A percentile compares a stretch with the other conserved stretches of the same genome.
These are phyloP conservation scores for Odontothrips loti DNA, from an alignment of 2,888 invertebrate species.

Conservation along the genomic window DNA sequence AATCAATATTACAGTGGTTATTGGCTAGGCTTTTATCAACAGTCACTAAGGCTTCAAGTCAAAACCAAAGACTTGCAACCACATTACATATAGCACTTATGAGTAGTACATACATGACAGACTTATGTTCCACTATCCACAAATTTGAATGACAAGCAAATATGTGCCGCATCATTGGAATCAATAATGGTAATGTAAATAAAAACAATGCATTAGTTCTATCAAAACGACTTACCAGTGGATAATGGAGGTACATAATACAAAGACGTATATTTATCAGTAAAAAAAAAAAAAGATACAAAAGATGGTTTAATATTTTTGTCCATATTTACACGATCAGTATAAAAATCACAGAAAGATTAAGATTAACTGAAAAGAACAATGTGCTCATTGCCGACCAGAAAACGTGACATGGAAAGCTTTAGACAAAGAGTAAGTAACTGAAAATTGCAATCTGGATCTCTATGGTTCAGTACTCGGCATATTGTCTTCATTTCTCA, in stretches of 20 bases:
- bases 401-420: too few species aligned
- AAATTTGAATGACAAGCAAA: neutral
- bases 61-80: neutral
- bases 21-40: neutral
- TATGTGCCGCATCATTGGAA: neutral
- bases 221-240: neutral
- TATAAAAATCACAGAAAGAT: slow-evolving; percentile 21
- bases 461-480: too few species aligned
- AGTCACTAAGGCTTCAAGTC: neutral
- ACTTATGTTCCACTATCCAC: neutral
- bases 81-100: neutral
- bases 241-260: too few species aligned
- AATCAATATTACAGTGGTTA: neutral
- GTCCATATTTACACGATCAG: slow-evolving; percentile 17
- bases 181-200: neutral
- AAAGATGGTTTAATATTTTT: neutral
- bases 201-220: neutral
- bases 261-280: neutral
- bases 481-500: too few species aligned
- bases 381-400: too few species aligned
- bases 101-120: neutral
- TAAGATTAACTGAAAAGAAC: neutral
- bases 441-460: neutral
- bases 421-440: neutral
- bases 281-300: neutral